These are phyloP conservation scores for Aquatica leii DNA, from an alignment of 2,888 invertebrate species.

Conservation along the genomic window DNA sequence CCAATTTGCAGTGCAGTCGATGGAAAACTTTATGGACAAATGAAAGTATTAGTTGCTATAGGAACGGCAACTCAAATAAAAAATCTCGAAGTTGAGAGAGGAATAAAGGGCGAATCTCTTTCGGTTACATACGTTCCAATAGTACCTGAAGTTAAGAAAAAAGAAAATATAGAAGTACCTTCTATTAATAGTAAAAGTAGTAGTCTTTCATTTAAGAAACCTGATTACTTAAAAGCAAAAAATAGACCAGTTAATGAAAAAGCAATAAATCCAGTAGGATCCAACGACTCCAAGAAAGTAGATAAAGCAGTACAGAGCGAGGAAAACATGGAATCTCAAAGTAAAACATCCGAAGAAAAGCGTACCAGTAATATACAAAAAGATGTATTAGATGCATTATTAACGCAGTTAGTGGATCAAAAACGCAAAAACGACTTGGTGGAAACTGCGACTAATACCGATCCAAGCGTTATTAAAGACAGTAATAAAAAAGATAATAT, in stretches of 20 bases:
- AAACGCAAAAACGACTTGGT: slow-evolving; percentile 44
- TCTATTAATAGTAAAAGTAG: too few relatives aligned
- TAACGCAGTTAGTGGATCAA: slow-evolving; percentile 47
- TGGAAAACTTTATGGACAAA: slow-evolving; percentile 63
- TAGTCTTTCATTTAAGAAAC: too few relatives aligned
- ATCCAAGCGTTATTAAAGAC: slow-evolving; percentile 30
- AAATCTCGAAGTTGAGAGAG: slow-evolving; percentile 60
- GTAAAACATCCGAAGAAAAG: not conserved
- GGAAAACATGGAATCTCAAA: slow-evolving; percentile 31
- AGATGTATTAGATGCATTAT: slow-evolving; percentile 44
- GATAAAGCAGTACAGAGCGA: slow-evolving; percentile 34
- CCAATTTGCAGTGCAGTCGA: slow-evolving; percentile 61
- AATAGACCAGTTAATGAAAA: too few relatives aligned
- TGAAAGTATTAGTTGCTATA: slow-evolving; percentile 66
- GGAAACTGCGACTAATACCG: slow-evolving; percentile 53
- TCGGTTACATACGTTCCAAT: slow-evolving; percentile 43
- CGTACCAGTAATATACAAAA: slow-evolving; percentile 27
- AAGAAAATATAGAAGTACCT: too few relatives aligned
- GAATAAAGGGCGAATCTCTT: slow-evolving; percentile 54
- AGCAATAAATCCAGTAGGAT: too few relatives aligned
- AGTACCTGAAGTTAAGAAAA: slow-evolving; percentile 15
- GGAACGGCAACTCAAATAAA: slow-evolving; percentile 69
- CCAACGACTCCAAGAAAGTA: too few relatives aligned
- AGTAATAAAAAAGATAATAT: slow-evolving; percentile 19
- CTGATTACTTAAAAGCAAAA: too few relatives aligned